Conservation (phyloP, 1,140 invertebrate species). For the Acromyrmex heyeri region DNA sequence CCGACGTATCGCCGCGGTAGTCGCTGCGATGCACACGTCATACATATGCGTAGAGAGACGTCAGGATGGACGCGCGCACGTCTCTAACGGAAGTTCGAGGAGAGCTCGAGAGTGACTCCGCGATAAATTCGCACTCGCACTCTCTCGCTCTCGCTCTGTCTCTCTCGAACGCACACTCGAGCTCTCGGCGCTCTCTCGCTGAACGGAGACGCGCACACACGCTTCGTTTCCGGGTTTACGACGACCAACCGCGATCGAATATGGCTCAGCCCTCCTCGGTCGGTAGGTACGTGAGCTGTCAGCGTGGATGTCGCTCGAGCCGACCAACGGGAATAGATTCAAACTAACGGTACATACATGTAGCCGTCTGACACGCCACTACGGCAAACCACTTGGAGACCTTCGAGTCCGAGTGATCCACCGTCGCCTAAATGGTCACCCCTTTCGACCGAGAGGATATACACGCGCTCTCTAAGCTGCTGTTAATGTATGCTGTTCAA, state of each 20-base stretch:
- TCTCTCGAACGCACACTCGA: constrained; percentile 27
- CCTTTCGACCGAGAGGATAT: not conserved
- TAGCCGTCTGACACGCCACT: constrained; percentile 50
- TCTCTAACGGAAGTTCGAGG: constrained; percentile 58
- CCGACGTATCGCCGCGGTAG: constrained; percentile 31
- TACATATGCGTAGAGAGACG: constrained; percentile 45
- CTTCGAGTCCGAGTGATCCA: too few species aligned
- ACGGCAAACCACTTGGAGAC: constrained; percentile 46
- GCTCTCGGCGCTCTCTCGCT: constrained; percentile 49
- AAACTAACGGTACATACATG: constrained; percentile 81
- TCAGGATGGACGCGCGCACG: constrained; percentile 29
- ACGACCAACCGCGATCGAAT: constrained; percentile 68
- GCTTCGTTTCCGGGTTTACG: constrained; percentile 74
- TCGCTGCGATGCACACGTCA: constrained; percentile 68
- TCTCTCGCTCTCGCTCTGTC: constrained; percentile 42
- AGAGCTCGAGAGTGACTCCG: constrained; percentile 66
- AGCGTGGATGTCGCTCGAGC: constrained; percentile 63
- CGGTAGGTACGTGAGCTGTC: constrained; percentile 68
- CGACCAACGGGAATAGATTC: constrained; percentile 77
- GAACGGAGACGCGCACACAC: constrained; percentile 39
- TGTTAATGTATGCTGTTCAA: constrained; percentile 68
- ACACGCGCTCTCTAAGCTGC: constrained; percentile 18
- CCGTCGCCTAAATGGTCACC: too few species aligned
- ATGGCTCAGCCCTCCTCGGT: constrained; percentile 57
- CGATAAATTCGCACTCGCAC: constrained; percentile 69